Evolutionary conservation across 2,797 vertebrate genomes (phyloP).

Genomic region (Protosalanx chinensis): DNA sequence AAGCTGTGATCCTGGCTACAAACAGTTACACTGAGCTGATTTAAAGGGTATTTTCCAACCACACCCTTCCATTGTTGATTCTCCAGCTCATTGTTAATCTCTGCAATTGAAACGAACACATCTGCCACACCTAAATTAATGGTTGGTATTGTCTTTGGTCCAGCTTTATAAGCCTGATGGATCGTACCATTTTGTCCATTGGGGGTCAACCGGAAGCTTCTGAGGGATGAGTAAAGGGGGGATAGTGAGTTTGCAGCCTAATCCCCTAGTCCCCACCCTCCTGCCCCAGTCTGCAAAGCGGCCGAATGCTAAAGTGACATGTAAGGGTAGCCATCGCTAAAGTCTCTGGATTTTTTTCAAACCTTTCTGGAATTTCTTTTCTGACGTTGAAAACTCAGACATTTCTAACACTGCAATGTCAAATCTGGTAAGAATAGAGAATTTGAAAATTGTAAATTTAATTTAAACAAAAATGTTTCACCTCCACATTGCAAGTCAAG

Average conservation of each 20-base stretch:
- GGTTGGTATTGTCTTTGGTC: slow-evolving; percentile 33
- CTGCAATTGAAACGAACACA: slow-evolving; percentile 31
- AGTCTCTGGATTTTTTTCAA: slow-evolving; percentile 36
- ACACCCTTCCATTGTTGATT: slow-evolving; percentile 42
- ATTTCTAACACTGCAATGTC: slow-evolving; percentile 46
- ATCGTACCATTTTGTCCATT: slow-evolving; percentile 47
- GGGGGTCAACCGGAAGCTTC: slow-evolving; percentile 38
- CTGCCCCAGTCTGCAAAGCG: slow-evolving; percentile 62
- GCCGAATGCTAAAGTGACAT: slow-evolving; percentile 69
- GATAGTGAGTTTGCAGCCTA: slow-evolving; percentile 77
- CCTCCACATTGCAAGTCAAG: slow-evolving; percentile 15
- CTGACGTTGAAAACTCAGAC: slow-evolving; percentile 21
- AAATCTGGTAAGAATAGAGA: slow-evolving; percentile 72
- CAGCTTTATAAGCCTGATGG: slow-evolving; percentile 50
- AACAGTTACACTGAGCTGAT: too few species aligned
- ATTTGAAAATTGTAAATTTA: slow-evolving; percentile 15
- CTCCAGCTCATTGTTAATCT: slow-evolving; percentile 47
- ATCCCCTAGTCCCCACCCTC: slow-evolving; percentile 63
- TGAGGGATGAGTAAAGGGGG: slow-evolving; percentile 64
- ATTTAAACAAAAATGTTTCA: slow-evolving; percentile 7
- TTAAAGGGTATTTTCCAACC: slow-evolving; percentile 41
- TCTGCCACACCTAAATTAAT: slow-evolving; percentile 30
- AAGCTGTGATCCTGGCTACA: too few species aligned
- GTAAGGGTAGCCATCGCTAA: slow-evolving; percentile 67
- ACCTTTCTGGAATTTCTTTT: background rate